These are phyloP conservation scores for Antennarius maculatus DNA, from an alignment of 2,797 vertebrate species.

Conservation along the genomic window DNA sequence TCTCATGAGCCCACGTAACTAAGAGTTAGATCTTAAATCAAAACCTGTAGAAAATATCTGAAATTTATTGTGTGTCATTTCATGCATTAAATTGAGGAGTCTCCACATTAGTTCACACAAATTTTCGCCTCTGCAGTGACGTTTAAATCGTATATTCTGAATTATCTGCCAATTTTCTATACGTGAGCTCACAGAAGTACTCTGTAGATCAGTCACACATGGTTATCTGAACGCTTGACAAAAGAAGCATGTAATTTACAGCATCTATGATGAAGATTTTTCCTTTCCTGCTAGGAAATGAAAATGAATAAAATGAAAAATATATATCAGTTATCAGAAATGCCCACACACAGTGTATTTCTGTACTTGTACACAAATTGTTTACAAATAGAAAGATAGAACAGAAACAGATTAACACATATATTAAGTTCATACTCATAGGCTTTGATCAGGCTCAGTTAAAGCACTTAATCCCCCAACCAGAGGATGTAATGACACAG, in stretches of 20 bases:
- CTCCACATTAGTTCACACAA: neutral
- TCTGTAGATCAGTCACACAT: neutral
- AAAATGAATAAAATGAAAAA: neutral
- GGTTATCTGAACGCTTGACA: neutral
- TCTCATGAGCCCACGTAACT: no score
- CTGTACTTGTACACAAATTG: neutral
- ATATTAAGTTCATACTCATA: no score
- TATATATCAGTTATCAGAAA: constrained; percentile 1
- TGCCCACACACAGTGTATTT: constrained; percentile 12
- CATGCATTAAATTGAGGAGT: neutral
- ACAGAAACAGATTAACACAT: neutral
- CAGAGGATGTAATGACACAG: constrained; percentile 36
- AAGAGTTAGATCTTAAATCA: no score
- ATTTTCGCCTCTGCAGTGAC: no score
- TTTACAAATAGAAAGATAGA: no score
- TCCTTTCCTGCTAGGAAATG: neutral
- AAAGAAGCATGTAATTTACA: neutral
- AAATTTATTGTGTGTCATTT: neutral
- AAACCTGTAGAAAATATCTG: neutral
- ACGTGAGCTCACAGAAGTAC: neutral
- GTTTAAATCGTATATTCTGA: neutral
- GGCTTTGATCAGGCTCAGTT: constrained; percentile 30
- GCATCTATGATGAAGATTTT: neutral
- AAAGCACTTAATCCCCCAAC: constrained; percentile 3
- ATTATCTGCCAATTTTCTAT: neutral